Percentiles rank a stretch among this genome's conserved stretches.
Evolutionary conservation across 2,888 invertebrate species (phyloP).

Genomic region (Lycocerus yunnanus): DNA sequence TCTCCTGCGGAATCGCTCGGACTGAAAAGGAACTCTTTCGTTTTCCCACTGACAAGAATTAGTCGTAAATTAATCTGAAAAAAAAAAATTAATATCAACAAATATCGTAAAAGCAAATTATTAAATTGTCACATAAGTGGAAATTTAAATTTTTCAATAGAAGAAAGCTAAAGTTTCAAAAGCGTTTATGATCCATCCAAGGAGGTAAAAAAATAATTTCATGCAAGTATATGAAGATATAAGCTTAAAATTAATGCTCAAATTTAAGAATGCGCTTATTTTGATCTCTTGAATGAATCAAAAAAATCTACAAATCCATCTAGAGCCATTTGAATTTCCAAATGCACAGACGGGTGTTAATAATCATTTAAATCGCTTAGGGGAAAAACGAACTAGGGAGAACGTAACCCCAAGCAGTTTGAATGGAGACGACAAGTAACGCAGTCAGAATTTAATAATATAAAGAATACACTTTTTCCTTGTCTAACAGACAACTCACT

Average conservation of each 20-base stretch:
- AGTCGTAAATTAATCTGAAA: conserved; percentile 96
- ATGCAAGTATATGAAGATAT: neutral
- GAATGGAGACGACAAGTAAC: conserved; percentile 14
- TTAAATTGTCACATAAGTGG: neutral
- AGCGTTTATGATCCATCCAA: neutral
- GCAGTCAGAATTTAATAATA: conserved; percentile 13
- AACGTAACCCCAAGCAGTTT: conserved; percentile 16
- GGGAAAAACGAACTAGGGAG: conserved; percentile 16
- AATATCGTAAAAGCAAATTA: neutral
- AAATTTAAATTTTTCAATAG: neutral
- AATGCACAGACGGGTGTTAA: conserved; percentile 20
- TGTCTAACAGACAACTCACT: conserved; percentile 9
- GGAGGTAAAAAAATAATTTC: neutral
- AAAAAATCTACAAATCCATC: conserved; percentile 16
- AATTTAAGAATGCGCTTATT: conserved; percentile 3
- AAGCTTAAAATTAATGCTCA: neutral
- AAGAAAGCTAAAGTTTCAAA: neutral
- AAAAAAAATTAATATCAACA: conserved; percentile 37
- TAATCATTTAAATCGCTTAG: conserved; percentile 25
- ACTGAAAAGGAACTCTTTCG: conserved; percentile 98
- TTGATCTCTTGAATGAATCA: conserved; percentile 12
- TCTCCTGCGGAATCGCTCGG: conserved; percentile 97
- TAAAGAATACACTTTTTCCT: conserved; percentile 14
- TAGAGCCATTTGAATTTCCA: conserved; percentile 18
- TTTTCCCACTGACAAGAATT: conserved; percentile 98